Conservation (phyloP, 1,140 invertebrate genomes). For the Paraescarpia echinospica region DNA sequence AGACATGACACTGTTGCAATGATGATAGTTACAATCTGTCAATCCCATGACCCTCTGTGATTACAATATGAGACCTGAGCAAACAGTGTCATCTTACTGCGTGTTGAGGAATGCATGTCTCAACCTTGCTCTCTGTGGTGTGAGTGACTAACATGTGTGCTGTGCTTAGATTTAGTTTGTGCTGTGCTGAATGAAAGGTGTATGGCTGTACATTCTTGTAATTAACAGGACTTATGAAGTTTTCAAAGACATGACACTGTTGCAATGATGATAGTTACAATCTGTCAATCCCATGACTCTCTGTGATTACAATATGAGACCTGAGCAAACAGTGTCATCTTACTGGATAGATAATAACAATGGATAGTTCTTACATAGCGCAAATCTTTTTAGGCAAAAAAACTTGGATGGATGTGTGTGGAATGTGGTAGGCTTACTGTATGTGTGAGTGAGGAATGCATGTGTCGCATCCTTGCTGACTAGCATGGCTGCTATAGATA, state of each 20-base stretch:
- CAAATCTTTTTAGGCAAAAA: too few relatives aligned
- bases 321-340: not conserved
- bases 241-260: not conserved
- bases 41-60: not conserved
- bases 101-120: not conserved
- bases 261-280: not conserved
- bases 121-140: too few relatives aligned
- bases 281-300: slow-evolving; percentile 8
- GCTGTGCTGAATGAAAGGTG: slow-evolving; percentile 20
- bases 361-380: too few relatives aligned
- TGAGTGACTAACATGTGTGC: not conserved
- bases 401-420: too few relatives aligned
- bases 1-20: not conserved
- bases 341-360: not conserved
- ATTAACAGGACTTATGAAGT: not conserved
- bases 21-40: not conserved
- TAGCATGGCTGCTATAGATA: too few relatives aligned
- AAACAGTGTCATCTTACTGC: not conserved
- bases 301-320: not conserved
- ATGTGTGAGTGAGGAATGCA: not conserved
- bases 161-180: too few relatives aligned
- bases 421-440: not conserved
- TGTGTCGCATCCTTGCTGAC: not conserved
- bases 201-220: not conserved
- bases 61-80: not conserved